Percentiles rank a stretch among this genome's conserved stretches.
phyloP scores from a whole-genome alignment of 2,888 invertebrate species.

The Zygothrica quintamaculata region DNA sequence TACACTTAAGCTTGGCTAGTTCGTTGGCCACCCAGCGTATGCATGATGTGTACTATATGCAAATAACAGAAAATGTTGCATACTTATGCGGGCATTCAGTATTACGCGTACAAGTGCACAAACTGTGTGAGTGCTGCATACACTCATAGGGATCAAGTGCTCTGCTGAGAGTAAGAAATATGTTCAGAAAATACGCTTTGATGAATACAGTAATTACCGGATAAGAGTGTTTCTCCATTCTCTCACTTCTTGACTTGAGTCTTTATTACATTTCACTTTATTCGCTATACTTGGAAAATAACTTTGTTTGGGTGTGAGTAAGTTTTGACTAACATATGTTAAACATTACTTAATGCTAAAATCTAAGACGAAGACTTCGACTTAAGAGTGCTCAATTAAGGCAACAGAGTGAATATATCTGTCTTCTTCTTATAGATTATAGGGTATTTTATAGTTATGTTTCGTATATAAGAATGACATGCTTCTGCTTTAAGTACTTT shows the following conservation, averaged over 20 bases:
- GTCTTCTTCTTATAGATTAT: too few relatives aligned
- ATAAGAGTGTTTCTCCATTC: too few relatives aligned
- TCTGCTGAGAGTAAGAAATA: not conserved
- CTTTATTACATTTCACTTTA: too few relatives aligned
- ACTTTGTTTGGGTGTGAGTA: too few relatives aligned
- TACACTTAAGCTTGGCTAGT: slow-evolving; percentile 33
- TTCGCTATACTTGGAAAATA: too few relatives aligned
- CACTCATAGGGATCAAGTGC: not conserved
- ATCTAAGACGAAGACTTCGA: too few relatives aligned
- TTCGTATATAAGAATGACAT: too few relatives aligned
- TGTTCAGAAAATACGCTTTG: slow-evolving; percentile 4
- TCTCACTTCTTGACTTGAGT: too few relatives aligned
- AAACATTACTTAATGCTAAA: too few relatives aligned
- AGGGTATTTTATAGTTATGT: not conserved
- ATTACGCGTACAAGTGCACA: slow-evolving; percentile 3
- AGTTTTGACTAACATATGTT: too few relatives aligned
- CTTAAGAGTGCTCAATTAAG: too few relatives aligned
- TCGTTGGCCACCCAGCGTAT: slow-evolving; percentile 58
- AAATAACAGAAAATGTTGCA: slow-evolving; percentile 54
- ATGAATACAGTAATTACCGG: not conserved
- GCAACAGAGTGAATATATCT: too few relatives aligned
- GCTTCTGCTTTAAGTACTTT: not conserved
- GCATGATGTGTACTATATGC: slow-evolving; percentile 62
- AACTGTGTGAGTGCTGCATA: not conserved
- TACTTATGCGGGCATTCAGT: slow-evolving; percentile 21